Percentiles rank a stretch among this genome's conserved stretches.
These are phyloP conservation scores for Pampus argenteus DNA, from an alignment of 2,797 vertebrate genomes.

Conservation along the genomic window DNA sequence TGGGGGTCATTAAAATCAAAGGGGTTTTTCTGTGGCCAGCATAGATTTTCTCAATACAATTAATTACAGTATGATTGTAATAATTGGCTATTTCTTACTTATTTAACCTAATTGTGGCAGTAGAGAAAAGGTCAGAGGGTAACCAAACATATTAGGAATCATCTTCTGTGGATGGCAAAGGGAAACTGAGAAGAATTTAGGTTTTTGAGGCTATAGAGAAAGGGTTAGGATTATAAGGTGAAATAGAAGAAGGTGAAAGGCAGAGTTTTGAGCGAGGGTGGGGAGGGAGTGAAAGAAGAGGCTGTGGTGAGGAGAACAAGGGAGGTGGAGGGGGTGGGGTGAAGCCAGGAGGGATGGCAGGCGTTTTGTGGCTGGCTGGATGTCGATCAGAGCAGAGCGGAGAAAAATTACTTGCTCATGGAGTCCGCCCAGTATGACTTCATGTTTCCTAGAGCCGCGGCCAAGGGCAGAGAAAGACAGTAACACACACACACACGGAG, in stretches of 20 bases:
- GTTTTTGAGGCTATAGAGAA: not conserved
- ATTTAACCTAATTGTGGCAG: not conserved
- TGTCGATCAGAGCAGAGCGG: slow-evolving; percentile 61
- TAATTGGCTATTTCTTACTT: not conserved
- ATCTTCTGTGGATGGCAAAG: not conserved
- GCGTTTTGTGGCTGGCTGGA: slow-evolving; percentile 58
- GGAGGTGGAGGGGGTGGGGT: not conserved
- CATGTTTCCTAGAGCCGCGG: slow-evolving; percentile 62
- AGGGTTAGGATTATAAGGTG: not conserved
- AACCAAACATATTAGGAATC: not conserved
- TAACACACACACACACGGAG: not conserved
- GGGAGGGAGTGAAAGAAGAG: slow-evolving; percentile 12
- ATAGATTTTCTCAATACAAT: not conserved
- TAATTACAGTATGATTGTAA: not conserved
- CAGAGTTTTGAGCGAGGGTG: not conserved
- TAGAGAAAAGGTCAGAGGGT: not conserved
- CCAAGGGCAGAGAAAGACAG: slow-evolving; percentile 69
- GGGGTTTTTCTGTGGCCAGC: not conserved
- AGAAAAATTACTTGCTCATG: slow-evolving; percentile 65
- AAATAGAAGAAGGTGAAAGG: slow-evolving; percentile 9
- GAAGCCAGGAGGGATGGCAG: slow-evolving; percentile 11
- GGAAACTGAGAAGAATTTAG: not conserved
- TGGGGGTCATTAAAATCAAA: not conserved
- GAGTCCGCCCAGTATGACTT: slow-evolving; percentile 64
- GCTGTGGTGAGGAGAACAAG: slow-evolving; percentile 5